These are phyloP conservation scores for Macropodus opercularis DNA, from an alignment of 2,797 vertebrate genomes.

Conservation along the genomic window DNA sequence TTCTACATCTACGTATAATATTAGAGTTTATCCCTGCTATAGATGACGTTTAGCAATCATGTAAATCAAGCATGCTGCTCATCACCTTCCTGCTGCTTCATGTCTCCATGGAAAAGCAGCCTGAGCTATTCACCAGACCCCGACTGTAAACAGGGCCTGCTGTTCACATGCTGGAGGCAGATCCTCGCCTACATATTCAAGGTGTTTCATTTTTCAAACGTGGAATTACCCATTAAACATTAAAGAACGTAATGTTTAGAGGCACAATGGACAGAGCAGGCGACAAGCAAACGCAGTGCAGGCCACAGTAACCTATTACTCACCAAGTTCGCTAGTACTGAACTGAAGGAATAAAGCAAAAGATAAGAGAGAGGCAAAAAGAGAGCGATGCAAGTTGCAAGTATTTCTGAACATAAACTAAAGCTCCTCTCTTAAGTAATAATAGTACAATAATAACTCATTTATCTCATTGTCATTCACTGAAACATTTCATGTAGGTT, in stretches of 20 bases:
- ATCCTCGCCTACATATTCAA: not conserved
- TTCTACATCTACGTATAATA: not conserved
- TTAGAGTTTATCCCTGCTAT: not conserved
- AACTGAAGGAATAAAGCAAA: not conserved
- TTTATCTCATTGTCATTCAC: not conserved
- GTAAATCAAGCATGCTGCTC: conserved; percentile 5
- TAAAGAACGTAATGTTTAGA: not conserved
- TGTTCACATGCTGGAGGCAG: conserved; percentile 16
- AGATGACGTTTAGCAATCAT: not conserved
- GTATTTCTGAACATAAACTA: not conserved
- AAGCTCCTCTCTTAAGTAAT: not conserved
- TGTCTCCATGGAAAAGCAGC: conserved; percentile 16
- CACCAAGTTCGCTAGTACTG: not conserved
- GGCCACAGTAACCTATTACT: not conserved
- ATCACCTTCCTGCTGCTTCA: conserved; percentile 5
- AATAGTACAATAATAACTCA: not conserved
- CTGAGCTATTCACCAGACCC: not conserved
- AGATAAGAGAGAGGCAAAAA: not conserved
- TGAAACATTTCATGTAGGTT: not conserved
- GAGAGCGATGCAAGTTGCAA: not conserved
- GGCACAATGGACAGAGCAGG: not conserved
- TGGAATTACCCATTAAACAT: not conserved
- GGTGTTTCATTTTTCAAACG: not conserved
- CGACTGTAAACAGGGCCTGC: conserved; percentile 33
- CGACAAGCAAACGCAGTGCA: not conserved